Evolutionary conservation across 1,140 invertebrate genomes (phyloP), one percentile per base, ranked within the genome.

Genomic region (Hycleus phaleratus): DNA sequence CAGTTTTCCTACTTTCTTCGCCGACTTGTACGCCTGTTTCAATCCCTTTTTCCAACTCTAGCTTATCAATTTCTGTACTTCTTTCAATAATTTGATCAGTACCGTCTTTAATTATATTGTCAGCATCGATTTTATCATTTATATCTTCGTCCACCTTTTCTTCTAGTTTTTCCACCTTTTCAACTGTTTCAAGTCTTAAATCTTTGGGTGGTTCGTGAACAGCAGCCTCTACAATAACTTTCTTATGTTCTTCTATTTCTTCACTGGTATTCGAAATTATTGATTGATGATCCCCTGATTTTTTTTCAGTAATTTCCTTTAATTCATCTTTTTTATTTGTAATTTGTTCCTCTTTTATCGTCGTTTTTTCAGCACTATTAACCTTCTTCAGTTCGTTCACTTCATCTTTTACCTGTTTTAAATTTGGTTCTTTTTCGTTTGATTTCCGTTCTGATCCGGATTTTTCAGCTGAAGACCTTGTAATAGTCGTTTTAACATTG

Each of bases 221-320:
- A 40, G 63, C 59, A 6, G 64, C 66, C 52, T 67, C 62, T 6
- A 65, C 60, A 4, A 64, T 44, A 2, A 66, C 43, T 40, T 44
- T 55, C 45, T 52, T 50, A 26, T 60, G 47, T 53, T 49, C 63
- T 57, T 67, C 65, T 26, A 50, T 48, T 52, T 68, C 67, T 50
- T 70, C 63, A 53, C 63, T 68, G 1, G 65, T 67, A 53, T 65
- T 62, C 6, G 65, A 67, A 26, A 62, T 59, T 18, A 58, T 7
- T 9, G 62, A 64, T 5, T 57, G 54, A 43, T 57, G 59, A 53
- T 59, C 60, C 5, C 11, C 42, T 6, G 47, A 26, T 47, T 42
- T 44, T n/a, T 11, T 42, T 42, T n/a, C 6, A 39, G 10, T 39
- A 39, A 7, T 39, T 6, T 39, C 26, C 39, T 39, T 47, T 47